A percentile compares a stretch with the other conserved stretches of the same genome.
Evolutionary conservation across 2,113 vertebrate genomes (phyloP).

Genomic region (Ciconia stormi): DNA sequence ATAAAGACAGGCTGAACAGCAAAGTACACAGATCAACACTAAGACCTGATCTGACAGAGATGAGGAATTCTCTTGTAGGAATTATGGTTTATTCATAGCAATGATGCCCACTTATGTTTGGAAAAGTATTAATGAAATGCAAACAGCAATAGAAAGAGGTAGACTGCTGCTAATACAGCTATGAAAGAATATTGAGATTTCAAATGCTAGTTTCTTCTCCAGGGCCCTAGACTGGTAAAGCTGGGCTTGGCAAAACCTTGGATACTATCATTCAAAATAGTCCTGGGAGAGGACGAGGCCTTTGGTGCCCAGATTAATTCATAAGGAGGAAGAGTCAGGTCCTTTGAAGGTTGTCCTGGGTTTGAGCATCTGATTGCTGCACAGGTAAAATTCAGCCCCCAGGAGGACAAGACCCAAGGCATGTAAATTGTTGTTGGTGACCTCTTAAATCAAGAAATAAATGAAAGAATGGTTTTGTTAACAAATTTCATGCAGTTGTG

Average conservation of each 20-base stretch:
- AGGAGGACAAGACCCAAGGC: background rate
- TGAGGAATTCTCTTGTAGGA: background rate
- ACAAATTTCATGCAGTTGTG: background rate
- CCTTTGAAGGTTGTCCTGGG: background rate
- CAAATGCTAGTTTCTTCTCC: background rate
- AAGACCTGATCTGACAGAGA: background rate
- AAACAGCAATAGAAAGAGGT: background rate
- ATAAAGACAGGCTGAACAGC: background rate
- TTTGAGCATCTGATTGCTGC: background rate
- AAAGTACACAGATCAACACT: background rate
- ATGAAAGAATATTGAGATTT: background rate
- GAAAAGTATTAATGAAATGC: background rate
- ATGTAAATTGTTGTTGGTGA: background rate
- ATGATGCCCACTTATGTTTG: background rate
- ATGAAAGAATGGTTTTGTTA: background rate
- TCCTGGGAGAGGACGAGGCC: background rate
- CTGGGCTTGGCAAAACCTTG: background rate
- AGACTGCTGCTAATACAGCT: background rate
- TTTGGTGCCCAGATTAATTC: background rate
- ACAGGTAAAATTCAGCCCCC: background rate
- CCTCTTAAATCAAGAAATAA: background rate
- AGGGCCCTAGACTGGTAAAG: background rate
- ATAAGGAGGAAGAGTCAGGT: background rate
- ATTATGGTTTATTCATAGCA: background rate
- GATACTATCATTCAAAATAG: background rate